Evolutionary conservation across 1,140 invertebrate species (phyloP).

Genomic region (Calycopis cecrops): DNA sequence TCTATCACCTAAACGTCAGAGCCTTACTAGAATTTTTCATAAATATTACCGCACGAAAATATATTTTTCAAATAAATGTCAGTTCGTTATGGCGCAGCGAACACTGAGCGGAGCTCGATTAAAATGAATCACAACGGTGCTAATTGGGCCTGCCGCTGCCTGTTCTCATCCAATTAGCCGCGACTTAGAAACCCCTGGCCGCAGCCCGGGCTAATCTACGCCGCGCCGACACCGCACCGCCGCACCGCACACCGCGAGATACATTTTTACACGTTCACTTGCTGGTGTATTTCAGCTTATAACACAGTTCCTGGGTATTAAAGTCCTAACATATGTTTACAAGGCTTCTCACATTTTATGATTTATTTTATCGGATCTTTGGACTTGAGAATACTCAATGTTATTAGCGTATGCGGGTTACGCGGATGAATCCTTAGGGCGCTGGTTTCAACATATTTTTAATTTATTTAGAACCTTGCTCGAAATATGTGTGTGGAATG

Average conservation of each 20-base stretch:
- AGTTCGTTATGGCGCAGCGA: constrained; percentile 32
- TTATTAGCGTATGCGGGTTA: too few relatives aligned
- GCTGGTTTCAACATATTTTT: too few relatives aligned
- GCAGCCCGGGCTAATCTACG: constrained; percentile 20
- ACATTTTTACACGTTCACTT: not conserved
- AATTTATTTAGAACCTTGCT: too few relatives aligned
- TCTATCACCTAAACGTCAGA: too few relatives aligned
- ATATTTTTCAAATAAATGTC: constrained; percentile 10
- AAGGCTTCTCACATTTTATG: too few relatives aligned
- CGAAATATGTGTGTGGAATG: too few relatives aligned
- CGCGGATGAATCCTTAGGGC: too few relatives aligned
- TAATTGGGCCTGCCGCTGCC: constrained; percentile 56
- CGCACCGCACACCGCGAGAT: not conserved
- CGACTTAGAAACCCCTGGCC: constrained; percentile 64
- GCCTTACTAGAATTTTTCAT: too few relatives aligned
- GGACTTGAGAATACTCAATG: too few relatives aligned
- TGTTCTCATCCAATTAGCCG: constrained; percentile 67
- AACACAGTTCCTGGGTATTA: too few relatives aligned
- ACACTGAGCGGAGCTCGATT: constrained; percentile 63
- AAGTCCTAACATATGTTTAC: too few relatives aligned
- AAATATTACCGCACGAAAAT: not conserved
- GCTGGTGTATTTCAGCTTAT: not conserved
- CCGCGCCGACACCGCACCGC: not conserved
- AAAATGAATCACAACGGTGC: constrained; percentile 68
- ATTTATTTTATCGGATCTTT: too few relatives aligned